These are phyloP conservation scores for Pelobates fuscus DNA, from an alignment of 2,113 vertebrate species.

Conservation along the genomic window DNA sequence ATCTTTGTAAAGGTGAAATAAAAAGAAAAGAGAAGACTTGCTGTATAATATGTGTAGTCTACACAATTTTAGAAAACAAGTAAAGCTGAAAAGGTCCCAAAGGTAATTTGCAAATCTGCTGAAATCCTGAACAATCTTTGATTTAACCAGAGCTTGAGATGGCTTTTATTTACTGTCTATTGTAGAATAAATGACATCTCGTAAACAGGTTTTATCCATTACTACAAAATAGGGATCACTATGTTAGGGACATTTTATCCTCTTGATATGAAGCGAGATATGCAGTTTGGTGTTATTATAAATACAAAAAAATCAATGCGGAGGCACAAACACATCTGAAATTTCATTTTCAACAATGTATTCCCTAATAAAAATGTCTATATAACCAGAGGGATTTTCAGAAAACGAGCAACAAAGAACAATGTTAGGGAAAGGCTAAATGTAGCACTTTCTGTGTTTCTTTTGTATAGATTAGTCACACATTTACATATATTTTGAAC, in stretches of 20 bases:
- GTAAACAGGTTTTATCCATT: slow-evolving; percentile 87
- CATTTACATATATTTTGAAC: slow-evolving; percentile 58
- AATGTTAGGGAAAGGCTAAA: slow-evolving; percentile 69
- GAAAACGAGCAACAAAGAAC: slow-evolving; percentile 66
- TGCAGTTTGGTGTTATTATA: slow-evolving; percentile 75
- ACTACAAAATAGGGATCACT: slow-evolving; percentile 76
- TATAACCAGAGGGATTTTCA: slow-evolving; percentile 71
- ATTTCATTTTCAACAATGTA: slow-evolving; percentile 77
- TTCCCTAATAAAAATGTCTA: slow-evolving; percentile 77
- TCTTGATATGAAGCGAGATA: slow-evolving; percentile 80
- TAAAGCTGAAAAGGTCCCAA: slow-evolving; percentile 77
- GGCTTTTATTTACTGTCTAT: slow-evolving; percentile 95
- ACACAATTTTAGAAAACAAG: slow-evolving; percentile 63
- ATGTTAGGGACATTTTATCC: slow-evolving; percentile 83
- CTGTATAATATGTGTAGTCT: slow-evolving; percentile 63
- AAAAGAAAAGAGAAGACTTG: slow-evolving; percentile 53
- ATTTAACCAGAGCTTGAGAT: slow-evolving; percentile 92
- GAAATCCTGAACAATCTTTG: slow-evolving; percentile 92
- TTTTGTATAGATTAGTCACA: slow-evolving; percentile 58
- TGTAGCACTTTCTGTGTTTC: slow-evolving; percentile 55
- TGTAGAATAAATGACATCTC: slow-evolving; percentile 88
- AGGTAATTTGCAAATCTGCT: slow-evolving; percentile 92
- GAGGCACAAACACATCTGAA: slow-evolving; percentile 78
- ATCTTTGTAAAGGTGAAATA: too few relatives aligned
- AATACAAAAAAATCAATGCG: slow-evolving; percentile 86